Conservation (phyloP, 2,113 vertebrate genomes). For the Athene noctua region DNA sequence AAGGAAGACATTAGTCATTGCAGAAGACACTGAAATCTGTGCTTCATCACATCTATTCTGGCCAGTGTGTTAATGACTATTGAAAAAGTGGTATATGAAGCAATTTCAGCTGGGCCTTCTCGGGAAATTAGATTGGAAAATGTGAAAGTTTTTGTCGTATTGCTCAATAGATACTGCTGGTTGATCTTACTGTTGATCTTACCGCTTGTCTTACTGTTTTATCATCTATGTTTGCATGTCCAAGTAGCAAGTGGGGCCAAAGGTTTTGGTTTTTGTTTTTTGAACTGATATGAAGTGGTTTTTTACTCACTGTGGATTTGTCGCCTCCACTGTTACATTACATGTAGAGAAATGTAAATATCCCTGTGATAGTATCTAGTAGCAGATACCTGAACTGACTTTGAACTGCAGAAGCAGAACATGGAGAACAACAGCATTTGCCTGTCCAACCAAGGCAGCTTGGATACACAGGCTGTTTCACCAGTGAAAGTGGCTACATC, state of each 20-base stretch:
- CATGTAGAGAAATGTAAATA: background rate
- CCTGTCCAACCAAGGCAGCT: background rate
- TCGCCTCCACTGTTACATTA: background rate
- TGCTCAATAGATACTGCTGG: background rate
- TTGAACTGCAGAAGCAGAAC: background rate
- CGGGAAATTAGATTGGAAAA: background rate
- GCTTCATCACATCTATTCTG: background rate
- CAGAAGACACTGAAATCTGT: background rate
- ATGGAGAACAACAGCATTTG: background rate
- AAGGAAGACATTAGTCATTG: background rate
- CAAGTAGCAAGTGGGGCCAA: background rate
- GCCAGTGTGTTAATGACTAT: background rate
- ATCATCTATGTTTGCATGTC: background rate
- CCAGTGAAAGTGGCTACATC: background rate
- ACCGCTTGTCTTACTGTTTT: background rate
- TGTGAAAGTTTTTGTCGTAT: background rate
- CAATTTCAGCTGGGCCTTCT: background rate
- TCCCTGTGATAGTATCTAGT: background rate
- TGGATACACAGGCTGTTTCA: background rate
- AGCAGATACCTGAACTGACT: background rate
- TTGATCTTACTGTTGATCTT: background rate
- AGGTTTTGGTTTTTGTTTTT: background rate
- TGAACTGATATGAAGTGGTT: background rate
- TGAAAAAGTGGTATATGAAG: background rate
- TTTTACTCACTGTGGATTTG: background rate